Percentiles rank a stretch among this genome's conserved stretches.
Evolutionary conservation across 2,113 vertebrate genomes (phyloP).

Genomic region (Zootoca vivipara): DNA sequence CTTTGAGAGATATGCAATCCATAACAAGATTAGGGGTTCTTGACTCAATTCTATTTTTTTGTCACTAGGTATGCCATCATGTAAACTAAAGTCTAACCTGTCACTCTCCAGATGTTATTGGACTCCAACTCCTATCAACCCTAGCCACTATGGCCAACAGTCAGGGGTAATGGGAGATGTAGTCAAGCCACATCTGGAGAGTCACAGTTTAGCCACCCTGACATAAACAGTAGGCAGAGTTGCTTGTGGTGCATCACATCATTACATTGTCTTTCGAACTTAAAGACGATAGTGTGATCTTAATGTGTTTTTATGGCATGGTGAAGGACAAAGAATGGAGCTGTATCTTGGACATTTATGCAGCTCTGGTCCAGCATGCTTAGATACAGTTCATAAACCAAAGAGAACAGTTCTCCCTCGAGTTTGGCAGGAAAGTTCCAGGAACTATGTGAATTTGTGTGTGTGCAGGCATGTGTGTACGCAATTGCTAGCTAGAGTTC

Average conservation of each 20-base stretch:
- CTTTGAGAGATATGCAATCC: background rate
- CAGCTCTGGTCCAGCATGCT: slow-evolving; percentile 6
- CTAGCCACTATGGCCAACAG: too few relatives aligned
- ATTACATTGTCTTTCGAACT: background rate
- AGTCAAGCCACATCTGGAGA: too few relatives aligned
- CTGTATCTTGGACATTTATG: background rate
- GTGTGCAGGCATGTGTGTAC: too few relatives aligned
- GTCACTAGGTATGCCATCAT: too few relatives aligned
- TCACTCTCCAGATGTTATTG: too few relatives aligned
- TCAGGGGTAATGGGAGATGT: too few relatives aligned
- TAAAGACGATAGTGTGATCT: background rate
- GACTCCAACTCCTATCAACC: too few relatives aligned
- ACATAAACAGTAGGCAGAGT: background rate
- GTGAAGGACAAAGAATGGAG: background rate
- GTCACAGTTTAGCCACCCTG: background rate
- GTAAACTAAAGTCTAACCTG: too few relatives aligned
- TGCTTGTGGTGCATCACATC: background rate
- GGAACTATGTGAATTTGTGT: background rate
- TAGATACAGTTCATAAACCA: slow-evolving; percentile 36
- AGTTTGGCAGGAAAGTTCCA: slow-evolving; percentile 5
- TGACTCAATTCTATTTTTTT: background rate
- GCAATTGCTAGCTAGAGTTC: background rate
- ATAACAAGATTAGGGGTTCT: background rate
- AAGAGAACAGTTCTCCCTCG: slow-evolving; percentile 27
- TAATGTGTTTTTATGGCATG: background rate